Conservation (phyloP, 2,797 vertebrate genomes). For the Synaphobranchus kaupii region DNA sequence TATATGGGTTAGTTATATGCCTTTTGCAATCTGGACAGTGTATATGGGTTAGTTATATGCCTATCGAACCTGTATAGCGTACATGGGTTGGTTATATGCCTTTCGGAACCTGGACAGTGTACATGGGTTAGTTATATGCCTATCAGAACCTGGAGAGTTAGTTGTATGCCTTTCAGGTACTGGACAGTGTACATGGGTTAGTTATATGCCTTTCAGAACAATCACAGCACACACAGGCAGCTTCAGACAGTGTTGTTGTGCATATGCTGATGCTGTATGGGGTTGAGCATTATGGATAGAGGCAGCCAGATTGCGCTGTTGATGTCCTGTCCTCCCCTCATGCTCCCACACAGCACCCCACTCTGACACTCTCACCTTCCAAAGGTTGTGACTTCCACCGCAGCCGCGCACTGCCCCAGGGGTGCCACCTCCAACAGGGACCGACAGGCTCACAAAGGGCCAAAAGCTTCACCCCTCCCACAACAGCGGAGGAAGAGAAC, state of each 20-base stretch:
- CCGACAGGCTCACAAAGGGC: not conserved
- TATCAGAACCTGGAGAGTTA: not conserved
- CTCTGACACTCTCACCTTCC: not conserved
- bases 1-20: not conserved
- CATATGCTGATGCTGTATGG: not conserved
- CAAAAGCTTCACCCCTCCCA: not conserved
- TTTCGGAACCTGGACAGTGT: not conserved
- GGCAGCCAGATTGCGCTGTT: not conserved
- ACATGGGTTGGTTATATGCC: too few relatives aligned
- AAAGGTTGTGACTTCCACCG: slow-evolving; percentile 8
- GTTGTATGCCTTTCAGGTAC: not conserved
- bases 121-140: too few relatives aligned
- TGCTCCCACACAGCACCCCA: not conserved
- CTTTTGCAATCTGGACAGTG: not conserved
- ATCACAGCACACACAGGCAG: not conserved
- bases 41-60: too few relatives aligned
- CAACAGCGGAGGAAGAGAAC: not conserved
- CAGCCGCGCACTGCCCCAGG: not conserved
- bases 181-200: not conserved
- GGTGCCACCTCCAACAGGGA: not conserved
- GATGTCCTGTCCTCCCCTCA: not conserved
- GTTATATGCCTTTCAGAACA: not conserved
- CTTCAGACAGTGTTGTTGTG: not conserved
- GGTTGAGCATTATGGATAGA: not conserved
- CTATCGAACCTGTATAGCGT: too few relatives aligned